Conservation (phyloP, 2,888 invertebrate species). For the Daptonema setosum region DNA sequence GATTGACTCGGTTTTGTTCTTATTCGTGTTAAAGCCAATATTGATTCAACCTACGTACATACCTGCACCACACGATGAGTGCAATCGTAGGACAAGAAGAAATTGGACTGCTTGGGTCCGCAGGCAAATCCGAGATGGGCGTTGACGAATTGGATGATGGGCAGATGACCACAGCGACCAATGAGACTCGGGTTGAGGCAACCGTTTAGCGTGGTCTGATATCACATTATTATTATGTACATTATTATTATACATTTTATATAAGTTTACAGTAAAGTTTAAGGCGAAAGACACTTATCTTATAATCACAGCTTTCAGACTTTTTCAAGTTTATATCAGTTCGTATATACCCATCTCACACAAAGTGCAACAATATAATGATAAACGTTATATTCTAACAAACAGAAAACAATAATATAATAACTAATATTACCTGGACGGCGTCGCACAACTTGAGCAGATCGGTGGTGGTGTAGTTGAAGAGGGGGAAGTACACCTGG, state of each 20-base stretch:
- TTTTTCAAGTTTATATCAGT: too few species aligned
- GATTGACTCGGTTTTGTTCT: neutral
- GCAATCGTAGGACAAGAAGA: conserved; percentile 20
- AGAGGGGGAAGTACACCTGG: conserved; percentile 17
- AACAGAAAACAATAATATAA: too few species aligned
- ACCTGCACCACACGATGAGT: conserved; percentile 5
- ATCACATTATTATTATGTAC: too few species aligned
- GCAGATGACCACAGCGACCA: neutral
- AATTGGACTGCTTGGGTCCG: conserved; percentile 23
- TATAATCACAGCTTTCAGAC: too few species aligned
- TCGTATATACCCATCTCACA: too few species aligned
- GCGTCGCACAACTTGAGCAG: conserved; percentile 9
- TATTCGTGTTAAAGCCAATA: too few species aligned
- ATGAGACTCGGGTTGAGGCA: neutral
- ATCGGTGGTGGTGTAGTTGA: conserved; percentile 5
- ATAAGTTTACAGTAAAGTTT: too few species aligned
- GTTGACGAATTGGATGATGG: conserved; percentile 13
- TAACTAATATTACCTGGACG: neutral
- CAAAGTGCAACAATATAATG: too few species aligned
- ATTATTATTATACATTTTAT: too few species aligned
- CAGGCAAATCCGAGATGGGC: conserved; percentile 21
- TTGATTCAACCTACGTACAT: too few species aligned
- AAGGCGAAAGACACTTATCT: too few species aligned
- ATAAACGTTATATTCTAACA: too few species aligned
- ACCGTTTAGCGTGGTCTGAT: neutral